Evolutionary conservation across 2,888 invertebrate genomes (phyloP), one percentile per base, ranked within the genome.

Genomic region (Drosophila maculinotata): DNA sequence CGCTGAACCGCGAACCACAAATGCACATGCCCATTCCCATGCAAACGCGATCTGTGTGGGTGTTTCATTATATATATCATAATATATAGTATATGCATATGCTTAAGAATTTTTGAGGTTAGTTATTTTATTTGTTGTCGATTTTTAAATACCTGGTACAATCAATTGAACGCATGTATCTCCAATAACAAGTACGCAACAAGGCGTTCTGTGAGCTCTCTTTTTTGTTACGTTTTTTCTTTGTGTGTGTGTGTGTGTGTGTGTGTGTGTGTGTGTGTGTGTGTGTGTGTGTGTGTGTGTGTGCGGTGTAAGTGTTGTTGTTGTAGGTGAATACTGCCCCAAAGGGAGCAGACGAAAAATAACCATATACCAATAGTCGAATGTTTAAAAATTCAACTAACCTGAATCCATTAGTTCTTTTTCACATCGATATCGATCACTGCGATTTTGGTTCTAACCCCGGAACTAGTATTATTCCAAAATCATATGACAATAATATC

Each of bases 101-200:
- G 33, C 62, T 38, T 74, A 60, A 54, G 23, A 33, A 25, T 58
- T 47, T 57, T 56, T 60, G 28, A 48, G 62, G 62, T 70, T 74
- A 70, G 70, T 70, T 58, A 35, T 56, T 49, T 68, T 66, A 64
- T 49, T 68, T 66, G 48, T 47, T 38, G 69, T 73, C 51, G 49
- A 52, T 38, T 70, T 74, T 41, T 72, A 72, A 72, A 75, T 72
- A 72, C 71, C 71, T 72, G 71, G 75, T 69, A 54, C 41, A 72
- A 75, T 72, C 69, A 74, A 71, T 74, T 53, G 69, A 71, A 71
- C 63, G 71, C 63, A 63, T 74, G 71, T 69, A 63, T 74, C 69
- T 71, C 75, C 71, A 74, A 71, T 54, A 69, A 74, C 69, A 63
- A 51, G 56, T 57, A 63, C 56, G 53, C 56, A 57, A 74, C 39